Evolutionary conservation across 2,888 invertebrate genomes (phyloP).

Genomic region (Selenia dentaria): DNA sequence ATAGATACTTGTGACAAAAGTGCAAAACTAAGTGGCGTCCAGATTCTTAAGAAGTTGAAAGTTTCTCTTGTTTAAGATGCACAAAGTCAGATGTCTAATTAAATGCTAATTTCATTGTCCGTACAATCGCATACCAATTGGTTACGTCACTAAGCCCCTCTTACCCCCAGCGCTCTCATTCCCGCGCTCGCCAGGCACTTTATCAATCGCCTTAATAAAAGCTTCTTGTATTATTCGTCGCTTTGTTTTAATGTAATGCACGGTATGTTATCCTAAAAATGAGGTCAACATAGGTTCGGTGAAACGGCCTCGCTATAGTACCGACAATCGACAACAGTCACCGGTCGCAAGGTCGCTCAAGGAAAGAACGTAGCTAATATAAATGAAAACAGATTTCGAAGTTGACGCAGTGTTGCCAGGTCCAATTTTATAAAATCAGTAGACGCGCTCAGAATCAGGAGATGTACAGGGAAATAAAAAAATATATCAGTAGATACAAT

Average conservation of each 20-base stretch:
- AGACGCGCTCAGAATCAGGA: too few relatives aligned
- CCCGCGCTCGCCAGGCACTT: slow-evolving; percentile 41
- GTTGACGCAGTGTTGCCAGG: too few relatives aligned
- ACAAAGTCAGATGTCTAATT: slow-evolving; percentile 37
- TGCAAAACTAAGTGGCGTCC: too few relatives aligned
- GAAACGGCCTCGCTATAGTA: slow-evolving; percentile 42
- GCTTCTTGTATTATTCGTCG: slow-evolving; percentile 27
- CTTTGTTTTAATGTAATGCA: slow-evolving; percentile 35
- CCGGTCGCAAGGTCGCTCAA: slow-evolving; percentile 33
- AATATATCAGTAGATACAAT: too few relatives aligned
- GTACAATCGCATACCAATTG: slow-evolving; percentile 68
- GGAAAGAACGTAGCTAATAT: slow-evolving; percentile 28
- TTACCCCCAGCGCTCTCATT: slow-evolving; percentile 33
- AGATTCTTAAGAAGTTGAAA: slow-evolving; percentile 15
- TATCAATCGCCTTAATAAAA: slow-evolving; percentile 63
- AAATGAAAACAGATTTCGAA: slow-evolving; percentile 21
- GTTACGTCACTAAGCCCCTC: slow-evolving; percentile 60
- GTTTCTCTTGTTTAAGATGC: slow-evolving; percentile 21
- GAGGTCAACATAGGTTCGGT: slow-evolving; percentile 47
- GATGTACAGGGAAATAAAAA: too few relatives aligned
- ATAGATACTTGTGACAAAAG: too few relatives aligned
- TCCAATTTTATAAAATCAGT: too few relatives aligned
- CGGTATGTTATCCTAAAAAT: slow-evolving; percentile 45
- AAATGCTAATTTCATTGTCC: slow-evolving; percentile 60
- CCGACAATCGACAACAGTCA: slow-evolving; percentile 24